Evolutionary conservation across 1,140 invertebrate species (phyloP), one percentile per base, ranked within the genome.

Genomic region (Papilio dardanus): DNA sequence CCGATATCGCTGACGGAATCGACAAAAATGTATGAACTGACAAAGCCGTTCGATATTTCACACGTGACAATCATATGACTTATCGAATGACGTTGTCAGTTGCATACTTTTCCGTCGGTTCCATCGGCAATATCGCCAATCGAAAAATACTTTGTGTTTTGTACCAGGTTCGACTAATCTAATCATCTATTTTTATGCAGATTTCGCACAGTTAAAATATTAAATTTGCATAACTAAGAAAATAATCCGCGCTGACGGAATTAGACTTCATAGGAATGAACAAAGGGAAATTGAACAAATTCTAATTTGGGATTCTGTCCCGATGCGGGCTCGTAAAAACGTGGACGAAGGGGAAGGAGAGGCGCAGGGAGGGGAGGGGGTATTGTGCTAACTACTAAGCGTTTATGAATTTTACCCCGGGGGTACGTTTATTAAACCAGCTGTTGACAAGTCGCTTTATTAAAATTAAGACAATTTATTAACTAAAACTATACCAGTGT

Each of bases 231-330:
- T n/a, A 62, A 62, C 24, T 2, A 28, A 62, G 24, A 62, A 62
- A 62, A 62, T 28, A 28, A 62, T 24, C 54, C 21, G 21, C 30
- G 24, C 54, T 28, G 54, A 62, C 10, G 54, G 42, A 69, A 69
- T 69, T 37, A 69, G 33, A 24, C 31, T 24, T 69, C 67, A 69
- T 24, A 24, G 35, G 31, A 81, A 83, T 82, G 83, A 85, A 83
- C 76, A 79, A 79, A 58, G 76, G n/a, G 79, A 82, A 83, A 85
- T 85, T 85, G 83, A 82, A 76, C 73, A 79, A 83, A 85, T 81
- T 85, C 83, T 85, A 85, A 85, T 85, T 85, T 83, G 81, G 82
- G 81, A 85, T 85, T 85, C 83, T 83, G 80, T 79, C 79, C 83
- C 82, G 80, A 75, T 76, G 74, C 50, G 62, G 54, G 75, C 77